Conservation (phyloP, 1,140 invertebrate species). For the Portunus trituberculatus region DNA sequence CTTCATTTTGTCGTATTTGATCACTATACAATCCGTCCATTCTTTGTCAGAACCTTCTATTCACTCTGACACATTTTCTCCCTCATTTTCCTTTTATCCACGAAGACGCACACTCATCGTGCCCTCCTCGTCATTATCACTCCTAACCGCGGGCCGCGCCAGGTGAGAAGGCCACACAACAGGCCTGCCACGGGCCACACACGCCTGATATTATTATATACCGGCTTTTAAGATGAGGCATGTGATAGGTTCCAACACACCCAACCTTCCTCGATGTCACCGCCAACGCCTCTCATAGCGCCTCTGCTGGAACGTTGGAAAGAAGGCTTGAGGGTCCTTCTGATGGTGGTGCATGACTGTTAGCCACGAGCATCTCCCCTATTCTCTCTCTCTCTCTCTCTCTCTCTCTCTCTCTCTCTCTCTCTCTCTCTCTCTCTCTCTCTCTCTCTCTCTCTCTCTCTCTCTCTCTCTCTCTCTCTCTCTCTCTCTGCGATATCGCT, state of each 20-base stretch:
- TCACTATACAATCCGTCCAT: not conserved
- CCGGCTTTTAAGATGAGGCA: constrained; percentile 28
- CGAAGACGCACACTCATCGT: not conserved
- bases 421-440: constrained; percentile 41
- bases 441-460: constrained; percentile 43
- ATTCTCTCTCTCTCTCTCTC: not conserved
- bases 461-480: not conserved
- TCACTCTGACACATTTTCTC: not conserved
- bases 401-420: constrained; percentile 43
- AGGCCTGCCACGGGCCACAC: not conserved
- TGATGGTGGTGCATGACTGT: not conserved
- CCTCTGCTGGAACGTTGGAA: not conserved
- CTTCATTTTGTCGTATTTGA: not conserved
- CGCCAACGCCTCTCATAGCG: not conserved
- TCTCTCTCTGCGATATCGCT: not conserved
- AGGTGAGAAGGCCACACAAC: constrained; percentile 7
- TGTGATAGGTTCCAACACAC: not conserved
- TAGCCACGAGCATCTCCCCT: too few relatives aligned
- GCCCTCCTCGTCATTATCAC: not conserved
- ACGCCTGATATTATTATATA: constrained; percentile 1
- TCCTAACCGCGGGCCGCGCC: not conserved
- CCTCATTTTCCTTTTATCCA: not conserved
- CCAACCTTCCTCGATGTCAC: not conserved
- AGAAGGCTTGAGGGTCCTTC: not conserved
- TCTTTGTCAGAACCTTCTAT: not conserved